Percentiles rank a stretch among this genome's conserved stretches.
phyloP scores from a whole-genome alignment of 1,140 invertebrate species.

The Stratiolaelaps scimitus region DNA sequence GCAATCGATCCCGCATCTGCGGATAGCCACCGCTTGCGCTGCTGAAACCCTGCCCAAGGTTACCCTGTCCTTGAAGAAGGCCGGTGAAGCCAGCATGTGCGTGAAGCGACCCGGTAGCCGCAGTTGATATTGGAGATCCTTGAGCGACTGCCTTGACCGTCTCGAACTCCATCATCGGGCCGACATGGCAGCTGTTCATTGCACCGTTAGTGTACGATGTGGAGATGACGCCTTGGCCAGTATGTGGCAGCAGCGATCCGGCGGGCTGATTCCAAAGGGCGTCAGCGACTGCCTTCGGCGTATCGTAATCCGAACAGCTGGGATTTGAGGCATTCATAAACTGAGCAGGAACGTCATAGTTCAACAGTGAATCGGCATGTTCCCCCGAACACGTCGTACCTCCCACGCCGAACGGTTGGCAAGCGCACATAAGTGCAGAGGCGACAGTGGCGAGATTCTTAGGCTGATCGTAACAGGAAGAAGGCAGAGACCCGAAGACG shows the following conservation, averaged over 20 bases:
- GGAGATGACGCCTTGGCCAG: no score
- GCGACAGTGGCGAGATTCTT: neutral
- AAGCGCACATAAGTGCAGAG: neutral
- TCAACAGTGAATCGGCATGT: neutral
- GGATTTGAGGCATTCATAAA: neutral
- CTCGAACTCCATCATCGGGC: conserved; percentile 12
- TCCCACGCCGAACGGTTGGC: neutral
- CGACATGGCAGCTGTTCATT: no score
- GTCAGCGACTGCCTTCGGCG: conserved; percentile 1
- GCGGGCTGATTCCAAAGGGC: neutral
- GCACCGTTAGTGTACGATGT: no score
- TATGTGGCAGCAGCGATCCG: neutral
- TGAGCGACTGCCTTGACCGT: conserved; percentile 8
- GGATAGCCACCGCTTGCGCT: no score
- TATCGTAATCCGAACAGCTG: neutral
- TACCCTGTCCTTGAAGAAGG: no score
- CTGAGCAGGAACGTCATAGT: conserved; percentile 22
- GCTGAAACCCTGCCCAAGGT: no score
- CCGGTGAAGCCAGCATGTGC: no score
- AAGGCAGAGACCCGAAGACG: neutral
- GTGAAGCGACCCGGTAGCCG: no score
- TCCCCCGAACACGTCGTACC: no score
- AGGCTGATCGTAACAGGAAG: conserved; percentile 25
- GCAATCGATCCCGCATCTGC: no score
- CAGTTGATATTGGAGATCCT: no score